Conservation (phyloP, 2,888 invertebrate genomes). For the Disparrhopalites patrizii region DNA sequence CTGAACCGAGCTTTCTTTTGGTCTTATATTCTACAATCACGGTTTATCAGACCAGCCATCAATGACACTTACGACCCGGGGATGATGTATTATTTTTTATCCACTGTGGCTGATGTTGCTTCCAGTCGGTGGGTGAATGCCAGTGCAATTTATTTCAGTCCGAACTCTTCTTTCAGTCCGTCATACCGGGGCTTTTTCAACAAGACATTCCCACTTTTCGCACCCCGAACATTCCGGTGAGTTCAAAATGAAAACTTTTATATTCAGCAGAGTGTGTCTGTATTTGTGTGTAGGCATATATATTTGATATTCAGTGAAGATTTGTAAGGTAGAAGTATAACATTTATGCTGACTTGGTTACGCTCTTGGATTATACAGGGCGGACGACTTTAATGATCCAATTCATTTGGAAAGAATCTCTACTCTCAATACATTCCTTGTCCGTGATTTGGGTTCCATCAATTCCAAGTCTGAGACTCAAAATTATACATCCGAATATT, state of each 20-base stretch:
- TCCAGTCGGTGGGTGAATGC: constrained; percentile 88
- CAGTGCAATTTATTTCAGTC: constrained; percentile 88
- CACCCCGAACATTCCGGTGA: constrained; percentile 76
- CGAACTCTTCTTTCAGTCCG: constrained; percentile 88
- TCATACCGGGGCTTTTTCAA: constrained; percentile 95
- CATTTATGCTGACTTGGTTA: too few relatives aligned
- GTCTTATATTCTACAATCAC: constrained; percentile 87
- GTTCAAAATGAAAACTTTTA: constrained; percentile 24
- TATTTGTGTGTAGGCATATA: too few relatives aligned
- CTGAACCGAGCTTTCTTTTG: constrained; percentile 91
- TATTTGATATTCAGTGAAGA: background rate
- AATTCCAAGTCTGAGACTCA: constrained; percentile 70
- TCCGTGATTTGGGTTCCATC: constrained; percentile 80
- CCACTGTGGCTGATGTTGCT: constrained; percentile 90
- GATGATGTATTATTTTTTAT: constrained; percentile 69
- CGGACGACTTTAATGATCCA: constrained; percentile 93
- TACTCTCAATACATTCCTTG: constrained; percentile 84
- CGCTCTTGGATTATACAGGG: constrained; percentile 53
- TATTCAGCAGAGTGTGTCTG: background rate
- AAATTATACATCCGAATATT: constrained; percentile 87
- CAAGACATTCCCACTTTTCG: constrained; percentile 89
- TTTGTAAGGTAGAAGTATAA: background rate
- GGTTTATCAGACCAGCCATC: constrained; percentile 76
- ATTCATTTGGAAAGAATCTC: constrained; percentile 92
- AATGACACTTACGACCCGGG: constrained; percentile 94